phyloP scores from a whole-genome alignment of 2,113 vertebrate genomes.

The Aphyosemion australe region DNA sequence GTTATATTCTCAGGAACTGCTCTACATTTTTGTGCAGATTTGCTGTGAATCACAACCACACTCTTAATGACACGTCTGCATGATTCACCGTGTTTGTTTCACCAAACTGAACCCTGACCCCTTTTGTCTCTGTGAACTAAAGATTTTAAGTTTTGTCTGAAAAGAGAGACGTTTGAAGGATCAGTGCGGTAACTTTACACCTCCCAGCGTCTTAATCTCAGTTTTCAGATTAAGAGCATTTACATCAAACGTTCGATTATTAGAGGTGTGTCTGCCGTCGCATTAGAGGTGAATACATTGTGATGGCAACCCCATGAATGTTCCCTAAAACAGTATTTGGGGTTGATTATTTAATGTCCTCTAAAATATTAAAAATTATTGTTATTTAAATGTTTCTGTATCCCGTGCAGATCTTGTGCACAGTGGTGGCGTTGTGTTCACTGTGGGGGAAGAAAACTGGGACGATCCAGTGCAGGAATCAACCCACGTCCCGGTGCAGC shows the following conservation, averaged over 20 bases:
- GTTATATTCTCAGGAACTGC: no score
- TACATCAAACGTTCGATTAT: background rate
- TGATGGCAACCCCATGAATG: background rate
- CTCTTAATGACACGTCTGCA: no score
- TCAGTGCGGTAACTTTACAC: background rate
- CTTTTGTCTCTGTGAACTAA: no score
- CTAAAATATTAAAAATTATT: background rate
- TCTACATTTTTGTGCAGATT: no score
- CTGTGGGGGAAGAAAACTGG: slow-evolving; percentile 47
- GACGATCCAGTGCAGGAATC: slow-evolving; percentile 26
- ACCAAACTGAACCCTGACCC: no score
- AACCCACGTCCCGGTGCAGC: slow-evolving; percentile 49
- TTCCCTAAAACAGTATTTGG: background rate
- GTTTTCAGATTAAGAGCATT: background rate
- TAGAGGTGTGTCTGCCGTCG: slow-evolving; percentile 1
- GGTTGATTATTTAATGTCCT: background rate
- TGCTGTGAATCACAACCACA: no score
- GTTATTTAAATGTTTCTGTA: background rate
- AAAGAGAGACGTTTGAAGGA: background rate
- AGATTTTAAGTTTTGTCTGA: background rate
- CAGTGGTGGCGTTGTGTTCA: slow-evolving; percentile 71
- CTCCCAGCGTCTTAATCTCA: background rate
- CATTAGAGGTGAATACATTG: background rate
- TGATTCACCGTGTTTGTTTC: no score
- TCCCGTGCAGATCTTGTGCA: slow-evolving; percentile 67